Evolutionary conservation across 2,888 invertebrate species (phyloP).

Genomic region (Hartigia nigra): DNA sequence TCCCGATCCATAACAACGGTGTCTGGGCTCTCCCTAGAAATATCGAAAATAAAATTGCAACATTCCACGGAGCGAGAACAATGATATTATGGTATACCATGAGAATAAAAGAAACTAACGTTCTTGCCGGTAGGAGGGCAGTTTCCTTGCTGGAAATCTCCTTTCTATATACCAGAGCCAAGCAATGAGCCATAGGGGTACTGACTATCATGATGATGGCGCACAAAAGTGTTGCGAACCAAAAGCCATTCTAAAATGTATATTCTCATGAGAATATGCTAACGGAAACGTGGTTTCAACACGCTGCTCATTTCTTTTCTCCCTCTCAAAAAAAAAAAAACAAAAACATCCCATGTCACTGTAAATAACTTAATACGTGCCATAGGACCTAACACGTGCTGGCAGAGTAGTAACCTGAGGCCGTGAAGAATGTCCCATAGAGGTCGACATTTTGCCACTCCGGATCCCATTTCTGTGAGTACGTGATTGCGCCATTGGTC

Average conservation of each 20-base stretch:
- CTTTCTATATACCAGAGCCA: constrained; percentile 68
- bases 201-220: constrained; percentile 71
- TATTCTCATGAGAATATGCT: not conserved
- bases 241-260: constrained; percentile 74
- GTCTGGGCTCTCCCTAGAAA: constrained; percentile 53
- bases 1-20: constrained; percentile 51
- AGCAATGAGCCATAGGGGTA: constrained; percentile 73
- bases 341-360: not conserved
- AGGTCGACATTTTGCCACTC: constrained; percentile 78
- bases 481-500: constrained; percentile 78
- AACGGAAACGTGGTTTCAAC: constrained; percentile 1
- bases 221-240: constrained; percentile 75
- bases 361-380: constrained; percentile 62
- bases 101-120: constrained; percentile 42
- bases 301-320: not conserved
- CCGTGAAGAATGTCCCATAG: constrained; percentile 78
- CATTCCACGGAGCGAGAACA: not conserved
- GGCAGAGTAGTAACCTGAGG: constrained; percentile 72
- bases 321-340: not conserved
- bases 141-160: constrained; percentile 38
- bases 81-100: not conserved
- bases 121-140: constrained; percentile 45
- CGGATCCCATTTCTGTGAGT: constrained; percentile 71
- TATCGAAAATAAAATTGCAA: constrained; percentile 6
- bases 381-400: constrained; percentile 74